A percentile compares a stretch with the other conserved stretches of the same genome.
These are phyloP conservation scores for Hydrolagus affinis DNA, from an alignment of 2,113 vertebrate species.

Conservation along the genomic window DNA sequence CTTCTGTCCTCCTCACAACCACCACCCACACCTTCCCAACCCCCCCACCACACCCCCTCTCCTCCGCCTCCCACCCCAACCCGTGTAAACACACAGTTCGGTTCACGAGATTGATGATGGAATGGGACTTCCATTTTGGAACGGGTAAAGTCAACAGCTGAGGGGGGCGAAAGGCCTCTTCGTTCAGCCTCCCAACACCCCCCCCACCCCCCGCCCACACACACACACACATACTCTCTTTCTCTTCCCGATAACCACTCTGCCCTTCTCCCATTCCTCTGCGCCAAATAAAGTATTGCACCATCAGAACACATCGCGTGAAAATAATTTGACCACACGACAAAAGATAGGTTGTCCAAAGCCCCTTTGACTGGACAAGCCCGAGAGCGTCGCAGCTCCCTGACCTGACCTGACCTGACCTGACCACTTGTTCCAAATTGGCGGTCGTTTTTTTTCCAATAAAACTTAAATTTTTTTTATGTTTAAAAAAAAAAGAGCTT, in stretches of 20 bases:
- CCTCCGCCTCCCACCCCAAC: background rate
- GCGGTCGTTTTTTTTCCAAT: slow-evolving; percentile 13
- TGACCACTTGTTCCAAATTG: slow-evolving; percentile 27
- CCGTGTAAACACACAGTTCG: background rate
- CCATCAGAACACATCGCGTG: slow-evolving; percentile 20
- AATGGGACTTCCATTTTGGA: slow-evolving; percentile 25
- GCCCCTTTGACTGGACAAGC: background rate
- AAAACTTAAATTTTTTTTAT: slow-evolving; percentile 1
- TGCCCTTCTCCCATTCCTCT: background rate
- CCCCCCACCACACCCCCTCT: too few species aligned
- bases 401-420: background rate
- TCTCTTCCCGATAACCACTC: too few species aligned
- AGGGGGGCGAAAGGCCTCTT: background rate
- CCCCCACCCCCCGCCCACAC: too few species aligned
- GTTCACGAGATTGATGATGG: slow-evolving; percentile 10
- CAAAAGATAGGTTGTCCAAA: background rate
- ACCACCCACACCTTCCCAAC: too few species aligned
- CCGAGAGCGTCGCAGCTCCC: too few species aligned
- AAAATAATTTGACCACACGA: slow-evolving; percentile 17
- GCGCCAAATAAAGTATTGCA: slow-evolving; percentile 24
- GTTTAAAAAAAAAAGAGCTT: background rate
- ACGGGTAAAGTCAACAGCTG: background rate
- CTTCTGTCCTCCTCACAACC: too few species aligned
- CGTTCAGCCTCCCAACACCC: too few species aligned
- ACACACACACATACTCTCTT: too few species aligned